Base-by-base conservation (phyloP, 2,888 invertebrate genomes). In the Caenorhabditis angaria region DNA sequence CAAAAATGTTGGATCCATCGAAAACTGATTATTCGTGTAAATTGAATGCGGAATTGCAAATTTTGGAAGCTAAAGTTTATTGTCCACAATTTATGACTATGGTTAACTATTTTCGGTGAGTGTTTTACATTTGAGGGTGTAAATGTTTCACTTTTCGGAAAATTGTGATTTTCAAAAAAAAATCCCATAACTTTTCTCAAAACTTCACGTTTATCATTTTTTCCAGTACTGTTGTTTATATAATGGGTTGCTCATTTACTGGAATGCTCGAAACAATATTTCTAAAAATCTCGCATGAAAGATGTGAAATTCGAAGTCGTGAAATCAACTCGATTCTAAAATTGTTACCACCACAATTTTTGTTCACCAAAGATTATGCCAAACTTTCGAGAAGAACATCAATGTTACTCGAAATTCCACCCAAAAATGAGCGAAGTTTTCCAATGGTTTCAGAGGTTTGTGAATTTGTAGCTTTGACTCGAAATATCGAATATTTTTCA, bases 201-300 rank as follows among this genome's bases (percentile, higher is more conserved):
- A 20, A 18, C 8, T 50, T n/a, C 50, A 25, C 10, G 32, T 18
- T 53, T 53, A 29, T n/a, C n/a, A n/a, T n/a, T n/a, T 24, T 2
- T 57, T 63, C n/a, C 58, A 70, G 70, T 47, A 66, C 70, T 3
- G 48, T 71, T 10, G 63, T 71, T 12, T 66, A 63, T 62, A 60
- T 29, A 18, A 28, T 71, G 20, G 58, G 55, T 22, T 56, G 63
- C 35, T 65, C 70, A n/a, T 66, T 66, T 41, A 51, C 63, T 14
- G 66, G 47, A 24, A 29, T 66, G 18, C 29, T 71, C 35, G 70
- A 71, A 53, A 66, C 58, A 0, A 55, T 71, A 10, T 71, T 60
- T 24, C 12, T 61, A 20, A 41, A 50, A 12, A 55, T 63, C 12
- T 50, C 63, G 14, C 48, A n/a, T 20, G 70, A 71, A 4, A 54